A percentile compares a stretch with the other conserved stretches of the same genome.
Evolutionary conservation across 2,888 invertebrate species (phyloP).

Genomic region (Megaustenia siamemsis): DNA sequence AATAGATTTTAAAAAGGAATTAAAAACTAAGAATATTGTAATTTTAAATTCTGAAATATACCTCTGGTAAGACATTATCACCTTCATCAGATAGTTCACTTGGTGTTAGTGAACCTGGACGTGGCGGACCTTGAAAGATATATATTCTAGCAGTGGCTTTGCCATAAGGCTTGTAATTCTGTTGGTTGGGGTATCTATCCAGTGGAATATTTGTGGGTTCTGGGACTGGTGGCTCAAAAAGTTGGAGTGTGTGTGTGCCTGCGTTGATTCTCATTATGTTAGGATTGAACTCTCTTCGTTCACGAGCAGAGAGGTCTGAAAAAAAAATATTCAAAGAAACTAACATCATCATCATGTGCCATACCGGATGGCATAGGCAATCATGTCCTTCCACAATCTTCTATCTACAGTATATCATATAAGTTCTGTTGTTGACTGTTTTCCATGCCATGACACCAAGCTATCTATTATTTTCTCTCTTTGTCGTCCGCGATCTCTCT

Average conservation of each 20-base stretch:
- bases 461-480: too few relatives aligned
- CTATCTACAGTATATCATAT: too few relatives aligned
- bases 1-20: too few relatives aligned
- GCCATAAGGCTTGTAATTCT: constrained; percentile 67
- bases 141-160: constrained; percentile 72
- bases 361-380: too few relatives aligned
- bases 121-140: constrained; percentile 74
- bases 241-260: constrained; percentile 73
- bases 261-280: constrained; percentile 70
- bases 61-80: constrained; percentile 74
- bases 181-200: constrained; percentile 67
- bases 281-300: constrained; percentile 67
- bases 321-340: neutral
- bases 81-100: constrained; percentile 76
- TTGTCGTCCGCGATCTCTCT: too few relatives aligned
- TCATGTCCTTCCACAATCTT: too few relatives aligned
- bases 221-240: constrained; percentile 75
- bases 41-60: constrained; percentile 38
- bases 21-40: neutral
- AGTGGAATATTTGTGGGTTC: constrained; percentile 70
- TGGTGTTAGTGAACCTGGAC: constrained; percentile 78
- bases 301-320: constrained; percentile 64
- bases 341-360: too few relatives aligned
- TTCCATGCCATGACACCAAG: too few relatives aligned
- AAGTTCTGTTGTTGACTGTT: too few relatives aligned